Conservation (phyloP, 2,113 vertebrate species). For the Microtus montanus region DNA sequence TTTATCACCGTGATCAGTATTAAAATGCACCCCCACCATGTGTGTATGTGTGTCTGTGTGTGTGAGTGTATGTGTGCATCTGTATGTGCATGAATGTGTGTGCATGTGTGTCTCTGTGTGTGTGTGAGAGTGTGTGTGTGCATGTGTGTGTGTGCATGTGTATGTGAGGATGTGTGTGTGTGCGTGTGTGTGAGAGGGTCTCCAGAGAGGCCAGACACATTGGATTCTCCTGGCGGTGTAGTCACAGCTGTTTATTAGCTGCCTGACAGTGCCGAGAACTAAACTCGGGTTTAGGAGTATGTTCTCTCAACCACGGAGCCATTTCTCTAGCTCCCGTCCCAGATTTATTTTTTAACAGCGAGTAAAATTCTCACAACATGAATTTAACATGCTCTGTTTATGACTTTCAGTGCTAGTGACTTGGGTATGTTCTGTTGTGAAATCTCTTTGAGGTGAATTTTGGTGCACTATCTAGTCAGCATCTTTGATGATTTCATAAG, state of each 20-base stretch:
- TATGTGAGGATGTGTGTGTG: neutral
- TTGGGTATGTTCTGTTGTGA: neutral
- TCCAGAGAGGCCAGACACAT: neutral
- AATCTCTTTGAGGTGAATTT: neutral
- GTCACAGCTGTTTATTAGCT: neutral
- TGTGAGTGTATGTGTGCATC: neutral
- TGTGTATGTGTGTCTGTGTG: too few relatives aligned
- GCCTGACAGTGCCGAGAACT: neutral
- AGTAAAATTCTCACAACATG: neutral
- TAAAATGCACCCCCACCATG: neutral
- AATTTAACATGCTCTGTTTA: neutral
- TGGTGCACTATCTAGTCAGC: neutral
- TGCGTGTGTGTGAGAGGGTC: neutral
- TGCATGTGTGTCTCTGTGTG: too few relatives aligned
- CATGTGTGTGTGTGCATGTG: too few relatives aligned
- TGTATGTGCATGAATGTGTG: neutral
- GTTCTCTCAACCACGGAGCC: neutral
- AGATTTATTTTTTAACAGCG: neutral
- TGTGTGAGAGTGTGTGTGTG: too few relatives aligned
- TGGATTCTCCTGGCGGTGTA: neutral
- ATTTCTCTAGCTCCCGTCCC: neutral
- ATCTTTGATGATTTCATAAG: neutral
- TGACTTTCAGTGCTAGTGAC: neutral
- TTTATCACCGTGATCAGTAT: neutral
- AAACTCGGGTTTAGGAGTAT: too few relatives aligned